phyloP scores from a whole-genome alignment of 2,113 vertebrate species.

The Hyaena hyaena region DNA sequence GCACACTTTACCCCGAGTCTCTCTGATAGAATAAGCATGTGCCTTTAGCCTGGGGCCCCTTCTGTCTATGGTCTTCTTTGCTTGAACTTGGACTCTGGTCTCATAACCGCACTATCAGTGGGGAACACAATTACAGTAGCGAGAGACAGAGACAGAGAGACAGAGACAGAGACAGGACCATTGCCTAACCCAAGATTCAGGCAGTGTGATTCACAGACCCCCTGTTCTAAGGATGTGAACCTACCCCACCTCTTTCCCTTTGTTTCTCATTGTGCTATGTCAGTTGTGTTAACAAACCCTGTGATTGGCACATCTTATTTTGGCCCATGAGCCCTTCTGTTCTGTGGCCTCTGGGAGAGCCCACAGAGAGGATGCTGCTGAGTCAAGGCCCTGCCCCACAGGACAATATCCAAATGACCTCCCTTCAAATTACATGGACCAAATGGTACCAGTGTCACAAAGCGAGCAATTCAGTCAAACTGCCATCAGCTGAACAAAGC shows the following conservation, averaged over 20 bases:
- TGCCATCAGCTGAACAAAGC: background rate
- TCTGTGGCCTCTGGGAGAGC: background rate
- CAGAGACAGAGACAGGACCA: background rate
- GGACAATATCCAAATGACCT: conserved; percentile 11
- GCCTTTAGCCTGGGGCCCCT: background rate
- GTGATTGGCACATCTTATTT: conserved; percentile 11
- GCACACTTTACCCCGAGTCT: background rate
- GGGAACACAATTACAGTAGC: background rate
- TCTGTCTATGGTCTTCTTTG: background rate
- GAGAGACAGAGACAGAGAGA: background rate
- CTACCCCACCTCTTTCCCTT: background rate
- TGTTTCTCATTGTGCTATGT: background rate
- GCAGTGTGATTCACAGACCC: background rate
- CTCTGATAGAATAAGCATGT: background rate
- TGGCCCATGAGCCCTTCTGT: background rate
- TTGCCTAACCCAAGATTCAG: background rate
- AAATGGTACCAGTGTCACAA: background rate
- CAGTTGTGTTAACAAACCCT: background rate
- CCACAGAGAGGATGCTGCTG: background rate
- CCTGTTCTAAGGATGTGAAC: background rate
- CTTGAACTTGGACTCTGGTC: background rate
- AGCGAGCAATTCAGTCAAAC: background rate
- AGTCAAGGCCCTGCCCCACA: background rate
- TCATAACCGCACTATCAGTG: background rate
- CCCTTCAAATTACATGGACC: background rate